Percentiles rank a stretch among this genome's conserved stretches.
These are phyloP conservation scores for Lithophane ornitopus DNA, from an alignment of 2,888 invertebrate genomes.

Conservation along the genomic window DNA sequence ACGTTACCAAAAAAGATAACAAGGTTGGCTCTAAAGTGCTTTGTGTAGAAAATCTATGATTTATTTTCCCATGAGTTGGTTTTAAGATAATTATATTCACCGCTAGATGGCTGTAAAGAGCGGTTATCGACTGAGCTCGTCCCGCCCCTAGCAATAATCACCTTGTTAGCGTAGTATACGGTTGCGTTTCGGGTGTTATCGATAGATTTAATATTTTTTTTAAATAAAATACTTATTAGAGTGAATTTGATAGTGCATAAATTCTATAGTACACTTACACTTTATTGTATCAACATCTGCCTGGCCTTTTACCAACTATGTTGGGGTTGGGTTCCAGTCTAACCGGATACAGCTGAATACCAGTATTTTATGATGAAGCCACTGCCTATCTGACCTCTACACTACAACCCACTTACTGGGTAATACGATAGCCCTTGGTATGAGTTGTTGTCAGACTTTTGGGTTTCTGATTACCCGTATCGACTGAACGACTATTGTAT, in stretches of 20 bases:
- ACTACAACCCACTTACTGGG: too few relatives aligned
- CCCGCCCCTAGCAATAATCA: slow-evolving; percentile 83
- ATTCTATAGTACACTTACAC: not conserved
- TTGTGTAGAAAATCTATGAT: slow-evolving; percentile 69
- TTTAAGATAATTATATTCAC: slow-evolving; percentile 80
- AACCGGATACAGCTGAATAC: too few relatives aligned
- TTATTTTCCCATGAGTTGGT: slow-evolving; percentile 81
- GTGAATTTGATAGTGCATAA: not conserved
- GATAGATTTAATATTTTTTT: slow-evolving; percentile 27
- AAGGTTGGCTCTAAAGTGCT: slow-evolving; percentile 41
- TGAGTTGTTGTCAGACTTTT: too few relatives aligned
- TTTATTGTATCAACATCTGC: too few relatives aligned
- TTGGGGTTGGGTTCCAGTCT: too few relatives aligned
- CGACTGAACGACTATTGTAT: not conserved
- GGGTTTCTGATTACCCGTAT: too few relatives aligned
- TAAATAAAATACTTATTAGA: not conserved
- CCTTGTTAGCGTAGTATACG: slow-evolving; percentile 76
- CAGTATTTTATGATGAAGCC: too few relatives aligned
- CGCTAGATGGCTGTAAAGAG: slow-evolving; percentile 76
- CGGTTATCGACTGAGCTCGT: slow-evolving; percentile 79
- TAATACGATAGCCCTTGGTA: too few relatives aligned
- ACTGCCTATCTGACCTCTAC: too few relatives aligned
- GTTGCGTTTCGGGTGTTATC: slow-evolving; percentile 61
- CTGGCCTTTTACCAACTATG: too few relatives aligned
- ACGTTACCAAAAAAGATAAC: slow-evolving; percentile 22